These are phyloP conservation scores for Diogma glabrata DNA, from an alignment of 2,888 invertebrate genomes.

Conservation along the genomic window DNA sequence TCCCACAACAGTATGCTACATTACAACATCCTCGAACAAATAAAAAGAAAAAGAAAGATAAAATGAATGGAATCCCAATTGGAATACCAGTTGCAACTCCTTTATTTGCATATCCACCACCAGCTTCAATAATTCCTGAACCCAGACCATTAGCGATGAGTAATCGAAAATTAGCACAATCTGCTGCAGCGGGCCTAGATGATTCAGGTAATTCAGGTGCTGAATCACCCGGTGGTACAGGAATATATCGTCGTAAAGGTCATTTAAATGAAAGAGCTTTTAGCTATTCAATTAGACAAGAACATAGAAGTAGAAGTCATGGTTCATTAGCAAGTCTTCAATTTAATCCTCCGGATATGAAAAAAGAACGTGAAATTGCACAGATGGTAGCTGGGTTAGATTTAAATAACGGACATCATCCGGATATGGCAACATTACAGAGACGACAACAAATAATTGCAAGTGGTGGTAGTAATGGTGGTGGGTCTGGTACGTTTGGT, in stretches of 20 bases:
- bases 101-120: constrained; percentile 35
- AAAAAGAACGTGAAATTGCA: constrained; percentile 84
- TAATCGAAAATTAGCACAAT: constrained; percentile 52
- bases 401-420: constrained; percentile 58
- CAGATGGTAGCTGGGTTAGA: constrained; percentile 87
- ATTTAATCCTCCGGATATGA: constrained; percentile 74
- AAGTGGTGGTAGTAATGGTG: constrained; percentile 23
- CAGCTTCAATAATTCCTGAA: constrained; percentile 48
- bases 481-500: constrained; percentile 30
- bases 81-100: constrained; percentile 41
- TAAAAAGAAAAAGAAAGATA: constrained; percentile 37
- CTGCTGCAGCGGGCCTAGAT: constrained; percentile 53
- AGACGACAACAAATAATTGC: constrained; percentile 39
- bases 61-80: constrained; percentile 34
- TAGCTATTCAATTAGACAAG: constrained; percentile 86
- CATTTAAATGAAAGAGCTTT: constrained; percentile 88
- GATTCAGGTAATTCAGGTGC: constrained; percentile 40
- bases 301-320: constrained; percentile 84
- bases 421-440: constrained; percentile 44
- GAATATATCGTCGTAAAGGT: constrained; percentile 84
- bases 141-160: constrained; percentile 42
- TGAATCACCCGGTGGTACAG: constrained; percentile 53
- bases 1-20: constrained; percentile 48
- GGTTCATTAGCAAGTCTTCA: constrained; percentile 84
- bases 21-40: constrained; percentile 49